Conservation (phyloP, 2,113 vertebrate species). For the Eurystomus gularis region DNA sequence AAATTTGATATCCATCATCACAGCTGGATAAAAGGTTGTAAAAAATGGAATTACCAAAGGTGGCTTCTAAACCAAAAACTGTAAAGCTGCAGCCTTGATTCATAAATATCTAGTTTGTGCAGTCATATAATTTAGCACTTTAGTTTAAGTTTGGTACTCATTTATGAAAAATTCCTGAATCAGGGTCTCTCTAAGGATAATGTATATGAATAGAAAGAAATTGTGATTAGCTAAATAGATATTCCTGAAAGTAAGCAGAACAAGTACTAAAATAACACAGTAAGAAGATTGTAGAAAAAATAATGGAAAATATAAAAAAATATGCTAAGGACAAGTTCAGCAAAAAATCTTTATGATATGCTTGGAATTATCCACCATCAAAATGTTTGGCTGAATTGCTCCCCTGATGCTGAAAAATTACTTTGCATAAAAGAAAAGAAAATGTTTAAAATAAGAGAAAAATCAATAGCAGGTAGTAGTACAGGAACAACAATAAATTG, state of each 20-base stretch:
- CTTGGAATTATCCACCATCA: neutral
- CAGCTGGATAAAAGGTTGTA: neutral
- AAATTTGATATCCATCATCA: neutral
- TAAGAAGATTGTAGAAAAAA: neutral
- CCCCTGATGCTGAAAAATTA: neutral
- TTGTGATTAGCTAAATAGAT: neutral
- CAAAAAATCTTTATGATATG: neutral
- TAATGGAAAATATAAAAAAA: neutral
- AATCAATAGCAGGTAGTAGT: neutral
- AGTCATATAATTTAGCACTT: neutral
- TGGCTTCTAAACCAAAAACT: neutral
- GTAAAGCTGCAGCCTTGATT: neutral
- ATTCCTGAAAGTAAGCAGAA: neutral
- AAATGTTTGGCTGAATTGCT: neutral
- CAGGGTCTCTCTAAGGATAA: neutral
- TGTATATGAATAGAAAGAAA: neutral
- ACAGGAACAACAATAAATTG: neutral
- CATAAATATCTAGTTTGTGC: neutral
- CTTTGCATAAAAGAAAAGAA: neutral
- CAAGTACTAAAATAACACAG: neutral
- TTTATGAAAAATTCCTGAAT: neutral
- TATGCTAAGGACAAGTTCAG: neutral
- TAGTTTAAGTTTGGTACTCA: neutral
- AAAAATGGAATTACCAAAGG: neutral
- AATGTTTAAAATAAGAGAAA: neutral